Evolutionary conservation across 2,113 vertebrate genomes (phyloP).

Genomic region (Cryptomyrus ogoouensis): DNA sequence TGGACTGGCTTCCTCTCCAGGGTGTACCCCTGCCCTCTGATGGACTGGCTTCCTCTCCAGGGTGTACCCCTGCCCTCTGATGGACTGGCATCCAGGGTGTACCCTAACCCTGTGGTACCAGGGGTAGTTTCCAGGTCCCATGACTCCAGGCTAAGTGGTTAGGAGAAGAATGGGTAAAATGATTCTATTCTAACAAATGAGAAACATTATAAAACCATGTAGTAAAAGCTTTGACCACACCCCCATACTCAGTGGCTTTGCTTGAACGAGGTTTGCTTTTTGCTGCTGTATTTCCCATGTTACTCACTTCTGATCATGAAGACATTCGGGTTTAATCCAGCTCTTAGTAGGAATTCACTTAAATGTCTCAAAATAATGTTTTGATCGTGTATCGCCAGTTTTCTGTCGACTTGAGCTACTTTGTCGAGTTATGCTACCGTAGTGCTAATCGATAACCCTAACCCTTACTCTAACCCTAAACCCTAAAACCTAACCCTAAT

Average conservation of each 20-base stretch:
- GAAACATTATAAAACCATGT: background rate
- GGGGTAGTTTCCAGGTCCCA: background rate
- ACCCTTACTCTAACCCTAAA: no score
- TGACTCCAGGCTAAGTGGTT: background rate
- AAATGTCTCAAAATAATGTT: background rate
- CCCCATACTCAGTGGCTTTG: background rate
- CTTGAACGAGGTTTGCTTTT: background rate
- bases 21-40: no score
- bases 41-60: no score
- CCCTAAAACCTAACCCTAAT: no score
- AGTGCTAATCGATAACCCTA: no score
- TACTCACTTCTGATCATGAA: background rate
- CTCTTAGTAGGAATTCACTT: background rate
- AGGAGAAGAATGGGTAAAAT: background rate
- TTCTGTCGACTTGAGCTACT: no score
- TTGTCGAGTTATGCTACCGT: no score
- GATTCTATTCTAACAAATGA: background rate
- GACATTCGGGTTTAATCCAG: background rate
- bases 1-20: no score
- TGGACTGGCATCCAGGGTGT: background rate
- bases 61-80: background rate
- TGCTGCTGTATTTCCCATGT: background rate
- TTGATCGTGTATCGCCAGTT: background rate
- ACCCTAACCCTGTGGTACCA: background rate
- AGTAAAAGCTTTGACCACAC: background rate